Evolutionary conservation across 1,140 invertebrate species (phyloP), one percentile per base, ranked within the genome.

Genomic region (Lepidurus arcticus): DNA sequence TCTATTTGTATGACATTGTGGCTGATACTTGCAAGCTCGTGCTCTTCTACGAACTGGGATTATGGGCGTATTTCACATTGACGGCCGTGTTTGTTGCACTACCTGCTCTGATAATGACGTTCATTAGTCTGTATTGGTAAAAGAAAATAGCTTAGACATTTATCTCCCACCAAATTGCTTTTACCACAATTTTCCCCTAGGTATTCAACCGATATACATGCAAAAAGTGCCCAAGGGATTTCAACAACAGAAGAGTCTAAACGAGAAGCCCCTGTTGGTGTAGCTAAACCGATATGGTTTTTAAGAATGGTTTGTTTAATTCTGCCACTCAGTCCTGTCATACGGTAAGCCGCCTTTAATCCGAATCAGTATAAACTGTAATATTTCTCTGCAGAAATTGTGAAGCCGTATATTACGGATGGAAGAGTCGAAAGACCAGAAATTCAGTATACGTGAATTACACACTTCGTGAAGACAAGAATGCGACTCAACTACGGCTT

Each of bases 381-480:
- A 3, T 7, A 65, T 7, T 65, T 65, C 53, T 7, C 8, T 65
- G 53, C 21, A 65, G 53, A 16, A 65, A 65, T 65, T 65, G 16
- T 16, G 53, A 65, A 65, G 53, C 53, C 21, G 21, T 65, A 11
- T 65, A 65, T 16, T 65, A 65, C 13, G 53, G 53, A 65, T 13
- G 16, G 13, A 9, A 21, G 21, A 65, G 53, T 16, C 53, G 53
- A 65, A 65, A 65, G 53, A 65, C 53, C 53, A 65, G 21, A 65
- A 16, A 65, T 65, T 21, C 8, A 7, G 53, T 21, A 65, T 65
- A 11, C 21, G 53, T 65, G 9, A 65, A 65, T 16, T 65, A 65
- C 21, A 65, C 53, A n/a, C 13, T 65, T 7, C 53, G 53, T 65
- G 53, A 65, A 65, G 53, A 65, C 53, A 65, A 65, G 53, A 65